Base-by-base conservation (phyloP, 2,113 vertebrate species). In the Lepus americanus region DNA sequence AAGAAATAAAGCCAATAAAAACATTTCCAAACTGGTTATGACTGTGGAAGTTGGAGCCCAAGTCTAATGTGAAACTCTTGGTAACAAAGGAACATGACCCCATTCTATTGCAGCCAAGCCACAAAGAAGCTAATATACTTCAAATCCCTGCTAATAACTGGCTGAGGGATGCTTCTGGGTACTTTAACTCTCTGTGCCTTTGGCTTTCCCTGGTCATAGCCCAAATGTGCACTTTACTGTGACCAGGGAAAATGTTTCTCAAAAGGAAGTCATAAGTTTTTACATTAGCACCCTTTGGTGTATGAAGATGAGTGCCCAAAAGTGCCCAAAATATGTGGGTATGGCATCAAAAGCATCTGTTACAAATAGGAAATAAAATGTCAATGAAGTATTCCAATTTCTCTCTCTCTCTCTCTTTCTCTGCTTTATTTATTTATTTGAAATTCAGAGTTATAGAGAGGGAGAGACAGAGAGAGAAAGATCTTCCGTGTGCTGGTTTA, bases 351-450 rank as follows among this genome's bases (percentile, higher is more conserved):
- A 66, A 81, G 19, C 6, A 14, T 89, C 39, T 64, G 5, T 59
- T 59, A 63, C 6, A 67, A 83, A 36, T 1, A 55, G 55, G 72
- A 95, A 95, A 96, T 95, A 95, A 90, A 88, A 94, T 97, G 94
- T 96, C 96, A 95, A 89, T 94, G 95, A 96, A 96, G 84, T 74
- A 17, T 78, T 93, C 95, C 85, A 93, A 85, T 90, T 92, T 53
- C 44, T 44, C 44, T 44, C 44, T 44, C 44, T 44, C 44, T 44
- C 44, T 44, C 44, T 44, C 36, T 36, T 36, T 36, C 36, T 36
- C 36, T 36, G 36, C 36, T 36, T 36, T 36, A 36, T 36, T 70
- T 92, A 53, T 64, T 61, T 51, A 84, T 69, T 55, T 33, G 27
- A 29, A 29, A 19, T 59, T 72, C 29, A 72, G 44, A 44, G 44